Conservation (phyloP, 2,888 invertebrate genomes). For the Thecocarcelia acutangulata region DNA sequence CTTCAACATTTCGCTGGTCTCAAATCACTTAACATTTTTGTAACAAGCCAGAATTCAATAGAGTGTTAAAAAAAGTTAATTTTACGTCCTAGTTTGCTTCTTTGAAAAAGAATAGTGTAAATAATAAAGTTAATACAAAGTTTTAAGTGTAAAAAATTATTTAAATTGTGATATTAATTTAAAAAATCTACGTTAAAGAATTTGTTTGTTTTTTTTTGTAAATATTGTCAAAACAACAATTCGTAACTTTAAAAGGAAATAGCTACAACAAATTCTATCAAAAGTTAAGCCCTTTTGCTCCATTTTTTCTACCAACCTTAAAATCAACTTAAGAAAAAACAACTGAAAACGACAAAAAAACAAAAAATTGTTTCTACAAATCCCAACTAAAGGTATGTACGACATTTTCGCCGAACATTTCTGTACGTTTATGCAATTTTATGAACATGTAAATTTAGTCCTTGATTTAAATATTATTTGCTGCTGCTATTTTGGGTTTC, state of each 20-base stretch:
- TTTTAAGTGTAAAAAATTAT: slow-evolving; percentile 15
- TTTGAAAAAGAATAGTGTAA: slow-evolving; percentile 51
- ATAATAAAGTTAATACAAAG: slow-evolving; percentile 40
- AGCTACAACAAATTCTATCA: slow-evolving; percentile 29
- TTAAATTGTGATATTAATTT: slow-evolving; percentile 68
- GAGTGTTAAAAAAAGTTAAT: slow-evolving; percentile 12
- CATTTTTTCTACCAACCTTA: slow-evolving; percentile 56
- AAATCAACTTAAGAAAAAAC: slow-evolving; percentile 21
- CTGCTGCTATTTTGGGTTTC: slow-evolving; percentile 26
- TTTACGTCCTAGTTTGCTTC: slow-evolving; percentile 22
- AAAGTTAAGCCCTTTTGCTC: slow-evolving; percentile 52
- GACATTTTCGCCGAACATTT: background rate
- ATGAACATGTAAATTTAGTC: slow-evolving; percentile 47
- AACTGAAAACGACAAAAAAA: background rate
- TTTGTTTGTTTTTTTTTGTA: slow-evolving; percentile 47
- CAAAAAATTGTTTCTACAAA: slow-evolving; percentile 43
- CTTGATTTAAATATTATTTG: slow-evolving; percentile 47
- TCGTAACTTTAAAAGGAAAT: slow-evolving; percentile 15
- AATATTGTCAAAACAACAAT: slow-evolving; percentile 43
- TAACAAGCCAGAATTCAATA: slow-evolving; percentile 3
- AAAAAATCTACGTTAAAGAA: slow-evolving; percentile 62
- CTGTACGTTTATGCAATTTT: background rate
- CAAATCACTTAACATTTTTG: slow-evolving; percentile 13
- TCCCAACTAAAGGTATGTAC: slow-evolving; percentile 66
- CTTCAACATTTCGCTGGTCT: slow-evolving; percentile 16